Conservation (phyloP, 2,888 invertebrate species). For the Ptilodon capucinus region DNA sequence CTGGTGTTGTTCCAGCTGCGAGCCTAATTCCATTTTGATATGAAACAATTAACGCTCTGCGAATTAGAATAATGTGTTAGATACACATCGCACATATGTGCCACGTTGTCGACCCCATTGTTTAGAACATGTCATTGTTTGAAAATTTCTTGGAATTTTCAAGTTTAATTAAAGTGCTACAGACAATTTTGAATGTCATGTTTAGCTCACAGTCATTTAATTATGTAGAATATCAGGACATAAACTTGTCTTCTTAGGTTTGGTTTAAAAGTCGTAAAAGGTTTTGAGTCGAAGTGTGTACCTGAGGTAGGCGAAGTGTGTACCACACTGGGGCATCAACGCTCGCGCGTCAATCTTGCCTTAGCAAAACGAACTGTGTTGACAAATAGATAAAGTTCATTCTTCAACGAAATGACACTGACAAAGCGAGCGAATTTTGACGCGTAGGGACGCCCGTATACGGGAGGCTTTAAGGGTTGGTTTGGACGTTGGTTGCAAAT, state of each 20-base stretch:
- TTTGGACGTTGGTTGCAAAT: not conserved
- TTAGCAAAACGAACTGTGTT: too few species aligned
- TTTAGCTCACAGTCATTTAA: not conserved
- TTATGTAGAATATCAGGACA: not conserved
- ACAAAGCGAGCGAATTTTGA: too few species aligned
- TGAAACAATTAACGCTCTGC: constrained; percentile 37
- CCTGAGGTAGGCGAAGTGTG: too few species aligned
- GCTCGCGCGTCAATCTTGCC: too few species aligned
- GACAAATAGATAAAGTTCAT: too few species aligned
- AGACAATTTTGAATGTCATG: not conserved
- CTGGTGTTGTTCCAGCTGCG: constrained; percentile 24
- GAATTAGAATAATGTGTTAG: constrained; percentile 32
- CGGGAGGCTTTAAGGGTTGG: too few species aligned
- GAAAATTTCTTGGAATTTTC: constrained; percentile 16
- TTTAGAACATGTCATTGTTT: constrained; percentile 17
- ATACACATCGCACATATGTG: constrained; percentile 22
- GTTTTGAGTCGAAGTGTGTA: not conserved
- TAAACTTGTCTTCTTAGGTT: not conserved
- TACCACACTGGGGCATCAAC: too few species aligned
- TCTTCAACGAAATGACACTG: too few species aligned
- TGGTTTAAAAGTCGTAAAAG: not conserved
- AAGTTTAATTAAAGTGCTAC: not conserved
- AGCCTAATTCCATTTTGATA: constrained; percentile 40
- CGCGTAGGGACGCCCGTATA: too few species aligned
- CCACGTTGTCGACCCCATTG: constrained; percentile 11